phyloP scores from a whole-genome alignment of 2,113 vertebrate species.

The Spheniscus mendiculus region DNA sequence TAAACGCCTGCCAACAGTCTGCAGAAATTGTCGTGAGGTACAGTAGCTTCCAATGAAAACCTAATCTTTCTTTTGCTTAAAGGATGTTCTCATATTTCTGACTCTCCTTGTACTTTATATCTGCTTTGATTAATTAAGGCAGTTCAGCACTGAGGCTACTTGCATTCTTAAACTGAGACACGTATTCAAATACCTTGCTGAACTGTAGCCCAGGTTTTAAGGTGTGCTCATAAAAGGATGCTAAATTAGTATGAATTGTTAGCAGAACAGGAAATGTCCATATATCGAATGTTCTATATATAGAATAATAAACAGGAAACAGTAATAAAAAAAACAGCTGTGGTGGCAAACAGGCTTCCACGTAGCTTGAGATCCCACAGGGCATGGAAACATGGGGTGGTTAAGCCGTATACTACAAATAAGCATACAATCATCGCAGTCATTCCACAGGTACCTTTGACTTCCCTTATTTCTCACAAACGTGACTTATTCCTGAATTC shows the following conservation, averaged over 20 bases:
- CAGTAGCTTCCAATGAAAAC: constrained; percentile 31
- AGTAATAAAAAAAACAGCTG: not conserved
- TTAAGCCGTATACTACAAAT: not conserved
- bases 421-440: not conserved
- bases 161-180: not conserved
- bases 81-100: constrained; percentile 6
- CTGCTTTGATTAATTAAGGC: constrained; percentile 21
- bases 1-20: not conserved
- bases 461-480: not conserved
- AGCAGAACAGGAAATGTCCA: not conserved
- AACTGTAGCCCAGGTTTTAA: not conserved
- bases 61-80: constrained; percentile 22
- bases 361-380: not conserved
- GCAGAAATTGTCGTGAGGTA: not conserved
- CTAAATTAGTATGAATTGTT: not conserved
- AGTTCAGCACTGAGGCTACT: not conserved
- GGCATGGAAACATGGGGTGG: not conserved
- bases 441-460: not conserved
- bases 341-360: not conserved
- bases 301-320: constrained; percentile 32
- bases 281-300: not conserved
- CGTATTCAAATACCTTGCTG: not conserved
- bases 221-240: not conserved
- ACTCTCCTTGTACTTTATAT: not conserved
- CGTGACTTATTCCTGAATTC: not conserved